A percentile compares a stretch with the other conserved stretches of the same genome.
Evolutionary conservation across 2,888 invertebrate genomes (phyloP).

Genomic region (Lasioglossum leucozonium): DNA sequence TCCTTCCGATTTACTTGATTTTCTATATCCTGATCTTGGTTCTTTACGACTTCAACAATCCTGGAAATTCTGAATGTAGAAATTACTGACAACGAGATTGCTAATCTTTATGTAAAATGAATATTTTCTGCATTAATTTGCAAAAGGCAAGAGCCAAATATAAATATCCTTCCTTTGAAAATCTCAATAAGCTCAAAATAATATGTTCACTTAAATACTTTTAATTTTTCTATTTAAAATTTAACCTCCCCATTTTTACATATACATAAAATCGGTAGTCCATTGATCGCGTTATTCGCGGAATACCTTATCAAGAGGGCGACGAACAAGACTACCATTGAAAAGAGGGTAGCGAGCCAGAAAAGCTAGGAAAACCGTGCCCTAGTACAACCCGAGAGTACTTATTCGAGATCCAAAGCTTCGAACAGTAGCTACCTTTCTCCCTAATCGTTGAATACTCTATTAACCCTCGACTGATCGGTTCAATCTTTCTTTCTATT

Average conservation of each 20-base stretch:
- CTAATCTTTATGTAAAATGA: no score
- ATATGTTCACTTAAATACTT: not conserved
- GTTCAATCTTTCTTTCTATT: constrained; percentile 34
- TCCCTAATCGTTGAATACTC: not conserved
- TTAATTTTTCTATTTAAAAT: not conserved
- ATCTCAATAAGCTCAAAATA: not conserved
- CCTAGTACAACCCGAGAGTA: not conserved
- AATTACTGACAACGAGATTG: not conserved
- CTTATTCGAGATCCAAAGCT: not conserved
- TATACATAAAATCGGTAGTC: not conserved
- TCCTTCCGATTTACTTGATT: not conserved
- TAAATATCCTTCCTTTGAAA: not conserved
- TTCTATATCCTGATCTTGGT: not conserved
- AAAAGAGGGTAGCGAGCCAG: not conserved
- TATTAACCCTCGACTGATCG: constrained; percentile 16
- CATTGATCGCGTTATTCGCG: not conserved
- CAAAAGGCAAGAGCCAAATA: no score
- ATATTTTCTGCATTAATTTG: no score
- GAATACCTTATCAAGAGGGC: not conserved
- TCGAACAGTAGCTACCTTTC: not conserved
- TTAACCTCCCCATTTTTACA: not conserved
- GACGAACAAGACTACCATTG: not conserved
- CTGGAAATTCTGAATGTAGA: not conserved
- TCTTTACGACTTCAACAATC: not conserved
- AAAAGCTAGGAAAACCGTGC: not conserved